Conservation (phyloP, 2,113 vertebrate species). For the Amblyopsis rosae region DNA sequence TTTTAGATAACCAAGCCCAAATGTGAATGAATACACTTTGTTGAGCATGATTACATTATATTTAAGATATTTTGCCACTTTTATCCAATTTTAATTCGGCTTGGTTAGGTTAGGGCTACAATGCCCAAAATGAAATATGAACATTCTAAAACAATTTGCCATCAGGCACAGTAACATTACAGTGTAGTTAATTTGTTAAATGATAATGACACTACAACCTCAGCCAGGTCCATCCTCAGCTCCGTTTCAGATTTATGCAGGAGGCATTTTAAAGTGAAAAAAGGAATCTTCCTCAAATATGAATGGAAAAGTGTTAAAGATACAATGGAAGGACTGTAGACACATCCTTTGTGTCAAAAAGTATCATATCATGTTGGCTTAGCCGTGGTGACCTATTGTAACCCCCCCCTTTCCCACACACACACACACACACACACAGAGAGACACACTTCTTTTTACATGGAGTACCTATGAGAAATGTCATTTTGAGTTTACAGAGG, state of each 20-base stretch:
- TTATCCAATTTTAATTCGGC: background rate
- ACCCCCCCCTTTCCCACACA: constrained; percentile 11
- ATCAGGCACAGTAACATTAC: too few species aligned
- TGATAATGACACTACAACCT: background rate
- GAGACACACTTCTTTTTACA: constrained; percentile 3
- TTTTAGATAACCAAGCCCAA: background rate
- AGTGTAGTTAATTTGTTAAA: background rate
- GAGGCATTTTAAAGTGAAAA: constrained; percentile 24
- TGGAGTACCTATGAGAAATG: constrained; percentile 47
- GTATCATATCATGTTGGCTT: background rate
- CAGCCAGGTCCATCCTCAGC: background rate
- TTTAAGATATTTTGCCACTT: too few species aligned
- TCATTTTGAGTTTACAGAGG: constrained; percentile 40
- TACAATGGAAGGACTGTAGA: too few species aligned
- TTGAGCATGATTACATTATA: too few species aligned
- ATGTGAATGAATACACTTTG: too few species aligned
- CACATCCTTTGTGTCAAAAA: too few species aligned
- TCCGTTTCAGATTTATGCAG: constrained; percentile 6
- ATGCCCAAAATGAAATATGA: too few species aligned
- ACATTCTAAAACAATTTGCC: too few species aligned
- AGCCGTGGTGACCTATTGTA: background rate
- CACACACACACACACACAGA: too few species aligned
- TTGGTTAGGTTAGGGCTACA: too few species aligned
- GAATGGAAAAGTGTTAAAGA: constrained; percentile 11
- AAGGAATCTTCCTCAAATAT: constrained; percentile 21